These are phyloP conservation scores for Zaprionus bogoriensis DNA, from an alignment of 2,888 invertebrate genomes.

Conservation along the genomic window DNA sequence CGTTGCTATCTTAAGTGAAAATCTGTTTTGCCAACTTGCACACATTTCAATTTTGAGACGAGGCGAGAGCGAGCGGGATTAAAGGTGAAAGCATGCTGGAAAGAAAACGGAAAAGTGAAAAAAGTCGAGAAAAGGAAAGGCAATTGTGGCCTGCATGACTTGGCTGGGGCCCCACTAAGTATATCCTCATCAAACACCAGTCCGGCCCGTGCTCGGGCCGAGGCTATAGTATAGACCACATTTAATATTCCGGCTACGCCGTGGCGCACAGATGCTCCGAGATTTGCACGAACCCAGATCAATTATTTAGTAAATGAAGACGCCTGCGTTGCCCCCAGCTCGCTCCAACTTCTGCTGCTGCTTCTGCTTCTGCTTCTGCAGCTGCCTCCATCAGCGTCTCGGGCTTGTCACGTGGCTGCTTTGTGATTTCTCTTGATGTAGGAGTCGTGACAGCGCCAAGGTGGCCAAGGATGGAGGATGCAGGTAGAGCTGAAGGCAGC, in stretches of 20 bases:
- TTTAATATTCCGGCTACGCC: constrained; percentile 56
- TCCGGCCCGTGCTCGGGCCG: background rate
- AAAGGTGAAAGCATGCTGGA: constrained; percentile 14
- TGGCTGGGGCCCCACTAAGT: constrained; percentile 23
- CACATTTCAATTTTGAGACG: constrained; percentile 3
- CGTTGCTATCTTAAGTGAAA: constrained; percentile 9
- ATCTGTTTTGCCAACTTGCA: constrained; percentile 14
- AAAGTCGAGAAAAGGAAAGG: constrained; percentile 13
- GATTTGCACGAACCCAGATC: constrained; percentile 57
- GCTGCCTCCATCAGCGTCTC: constrained; percentile 13
- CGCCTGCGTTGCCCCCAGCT: constrained; percentile 13
- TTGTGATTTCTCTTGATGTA: constrained; percentile 12
- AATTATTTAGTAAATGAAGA: constrained; percentile 58
- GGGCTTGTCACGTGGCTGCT: constrained; percentile 15
- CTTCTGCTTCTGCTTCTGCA: background rate
- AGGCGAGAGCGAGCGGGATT: background rate
- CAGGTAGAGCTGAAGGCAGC: too few relatives aligned
- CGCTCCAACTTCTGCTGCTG: too few relatives aligned
- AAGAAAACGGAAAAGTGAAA: constrained; percentile 25
- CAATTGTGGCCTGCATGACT: constrained; percentile 51
- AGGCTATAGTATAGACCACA: constrained; percentile 10
- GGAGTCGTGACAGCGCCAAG: background rate
- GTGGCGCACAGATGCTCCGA: constrained; percentile 50
- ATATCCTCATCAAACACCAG: constrained; percentile 49
- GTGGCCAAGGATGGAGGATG: background rate